Evolutionary conservation across 2,888 invertebrate genomes (phyloP).

Genomic region (Melinaea menophilus): DNA sequence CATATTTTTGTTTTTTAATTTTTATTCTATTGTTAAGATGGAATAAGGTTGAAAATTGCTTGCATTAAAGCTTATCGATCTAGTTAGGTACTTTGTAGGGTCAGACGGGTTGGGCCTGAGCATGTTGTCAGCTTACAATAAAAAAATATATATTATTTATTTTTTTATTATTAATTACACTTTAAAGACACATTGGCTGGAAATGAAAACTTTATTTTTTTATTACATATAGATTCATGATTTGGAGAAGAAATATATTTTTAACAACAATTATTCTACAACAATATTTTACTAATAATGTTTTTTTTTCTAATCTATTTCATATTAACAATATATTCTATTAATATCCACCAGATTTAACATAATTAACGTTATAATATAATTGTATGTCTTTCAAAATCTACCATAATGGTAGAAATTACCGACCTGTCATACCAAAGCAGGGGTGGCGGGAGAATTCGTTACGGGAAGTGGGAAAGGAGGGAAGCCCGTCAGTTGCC

Average conservation of each 20-base stretch:
- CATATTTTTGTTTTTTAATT: conserved; percentile 29
- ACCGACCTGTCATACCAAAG: conserved; percentile 35
- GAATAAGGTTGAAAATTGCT: conserved; percentile 37
- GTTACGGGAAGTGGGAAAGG: conserved; percentile 7
- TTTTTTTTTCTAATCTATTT: too few species aligned
- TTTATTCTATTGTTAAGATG: conserved; percentile 14
- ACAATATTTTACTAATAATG: too few species aligned
- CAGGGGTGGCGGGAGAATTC: conserved; percentile 42
- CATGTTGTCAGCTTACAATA: conserved; percentile 38
- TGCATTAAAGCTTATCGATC: conserved; percentile 43
- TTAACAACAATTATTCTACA: too few species aligned
- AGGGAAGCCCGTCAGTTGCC: conserved; percentile 28
- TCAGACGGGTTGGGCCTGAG: conserved; percentile 47
- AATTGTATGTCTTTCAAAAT: conserved; percentile 19
- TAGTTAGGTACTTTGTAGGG: conserved; percentile 49
- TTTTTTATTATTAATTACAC: neutral
- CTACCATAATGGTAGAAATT: conserved; percentile 52
- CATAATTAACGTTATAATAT: neutral
- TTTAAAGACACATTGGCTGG: neutral
- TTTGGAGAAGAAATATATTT: too few species aligned
- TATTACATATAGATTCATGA: too few species aligned
- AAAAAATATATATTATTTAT: conserved; percentile 30
- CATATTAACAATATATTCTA: too few species aligned
- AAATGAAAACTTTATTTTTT: too few species aligned
- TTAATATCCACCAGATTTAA: neutral